phyloP scores from a whole-genome alignment of 2,888 invertebrate species.

The Galerucella calmariensis region DNA sequence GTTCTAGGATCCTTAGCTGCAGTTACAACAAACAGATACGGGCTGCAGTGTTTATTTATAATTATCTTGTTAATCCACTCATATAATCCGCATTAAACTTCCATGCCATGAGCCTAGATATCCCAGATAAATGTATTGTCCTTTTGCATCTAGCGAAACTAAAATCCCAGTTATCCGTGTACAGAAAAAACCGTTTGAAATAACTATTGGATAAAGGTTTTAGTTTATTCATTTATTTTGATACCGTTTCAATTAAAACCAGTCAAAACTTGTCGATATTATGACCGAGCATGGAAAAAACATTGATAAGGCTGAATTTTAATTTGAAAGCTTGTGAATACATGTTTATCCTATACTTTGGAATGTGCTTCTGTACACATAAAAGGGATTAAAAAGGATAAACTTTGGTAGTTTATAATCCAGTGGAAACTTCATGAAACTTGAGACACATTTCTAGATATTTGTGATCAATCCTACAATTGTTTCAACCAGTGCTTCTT shows the following conservation, averaged over 20 bases:
- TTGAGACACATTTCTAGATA: too few species aligned
- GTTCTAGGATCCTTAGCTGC: not conserved
- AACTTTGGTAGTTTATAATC: too few species aligned
- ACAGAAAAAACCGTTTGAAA: not conserved
- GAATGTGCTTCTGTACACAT: too few species aligned
- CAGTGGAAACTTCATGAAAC: too few species aligned
- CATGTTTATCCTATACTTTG: too few species aligned
- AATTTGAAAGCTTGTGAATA: too few species aligned
- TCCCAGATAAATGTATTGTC: not conserved
- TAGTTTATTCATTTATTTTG: not conserved
- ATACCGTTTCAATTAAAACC: not conserved
- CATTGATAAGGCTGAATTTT: not conserved
- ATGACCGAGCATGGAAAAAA: not conserved
- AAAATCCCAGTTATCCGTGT: not conserved
- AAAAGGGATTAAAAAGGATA: too few species aligned
- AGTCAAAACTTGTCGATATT: not conserved
- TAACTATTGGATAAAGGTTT: not conserved
- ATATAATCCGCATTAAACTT: constrained; percentile 14
- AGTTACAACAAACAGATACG: constrained; percentile 3
- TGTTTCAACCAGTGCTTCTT: too few species aligned
- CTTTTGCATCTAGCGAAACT: not conserved
- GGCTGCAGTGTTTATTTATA: constrained; percentile 6
- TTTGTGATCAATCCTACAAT: too few species aligned
- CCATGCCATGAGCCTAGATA: not conserved
- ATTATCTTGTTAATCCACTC: constrained; percentile 14